Evolutionary conservation across 2,797 vertebrate species (phyloP), one percentile per base, ranked within the genome.

Genomic region (Pipistrellus nathusii): DNA sequence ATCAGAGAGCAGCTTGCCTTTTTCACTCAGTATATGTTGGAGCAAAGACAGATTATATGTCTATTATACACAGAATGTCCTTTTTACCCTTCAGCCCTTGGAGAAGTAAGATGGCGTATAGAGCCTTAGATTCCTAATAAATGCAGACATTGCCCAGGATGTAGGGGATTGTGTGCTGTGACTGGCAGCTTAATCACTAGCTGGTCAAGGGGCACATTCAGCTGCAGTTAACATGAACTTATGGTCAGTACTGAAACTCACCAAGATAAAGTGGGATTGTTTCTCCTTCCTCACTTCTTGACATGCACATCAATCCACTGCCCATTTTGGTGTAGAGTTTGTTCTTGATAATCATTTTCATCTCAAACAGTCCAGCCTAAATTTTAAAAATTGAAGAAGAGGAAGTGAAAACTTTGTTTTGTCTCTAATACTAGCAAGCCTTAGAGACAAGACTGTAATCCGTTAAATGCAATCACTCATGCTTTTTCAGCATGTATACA

Each of bases 301-400:
- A 59, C 21, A 44, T 64, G 59, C 4, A 46, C 15, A 51, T 62
- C n/a, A 41, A 3, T 88, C 44, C 75, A 86, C 32, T 90, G 35
- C 38, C 46, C 14, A 41, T 92, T 89, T 94, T 86, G 48, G n/a
- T 83, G 71, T 78, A 71, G 53, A 88, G 44, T 75, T 86, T 89
- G 35, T 93, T 85, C 55, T 69, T 91, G 25, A 69, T 94, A 57
- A 76, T 77, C 68, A 75, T 86, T 94, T 85, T 86, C 7, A 46
- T 57, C 59, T 73, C 48, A 94, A 41, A 69, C 10, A 59, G 10
- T 4, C 69, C 17, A 94, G 27, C 53, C 57, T 88, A 72, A 32
- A 86, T 92, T 73, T 88, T 41, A 78, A 81, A 86, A 46, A 48
- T 51, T 27, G 10, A 46, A 35, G 30, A 77, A 69, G 51, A 84